Evolutionary conservation across 2,888 invertebrate genomes (phyloP), one percentile per base, ranked within the genome.

Genomic region (Drosophila kambysellisi): DNA sequence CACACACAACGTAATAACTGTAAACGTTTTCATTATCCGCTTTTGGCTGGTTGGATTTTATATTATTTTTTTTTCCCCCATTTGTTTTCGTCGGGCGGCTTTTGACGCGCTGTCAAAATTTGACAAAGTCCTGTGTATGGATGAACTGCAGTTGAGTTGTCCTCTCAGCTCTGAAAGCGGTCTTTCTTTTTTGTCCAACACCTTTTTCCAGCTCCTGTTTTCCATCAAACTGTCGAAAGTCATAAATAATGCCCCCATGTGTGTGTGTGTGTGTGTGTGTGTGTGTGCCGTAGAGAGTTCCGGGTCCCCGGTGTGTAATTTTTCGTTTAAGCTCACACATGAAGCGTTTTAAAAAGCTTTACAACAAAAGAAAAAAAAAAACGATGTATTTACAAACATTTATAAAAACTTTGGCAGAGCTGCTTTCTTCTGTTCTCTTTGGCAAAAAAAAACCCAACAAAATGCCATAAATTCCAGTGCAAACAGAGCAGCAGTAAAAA

Each of bases 211-310:
- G 41, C 46, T 56, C 37, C 37, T 43, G 61, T 58, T 39, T 51
- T 70, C 56, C 70, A 69, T 64, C 67, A 71, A 81, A 79, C 86
- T 82, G 83, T 75, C 83, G 71, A 84, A 74, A 76, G 76, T 71
- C 83, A 83, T 84, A 83, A 84, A 84, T 84, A 81, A 83, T 76
- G 25, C 66, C 32, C 57, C 20, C 35, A n/a, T n/a, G n/a, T n/a
- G n/a, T n/a, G n/a, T n/a, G n/a, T n/a, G n/a, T 43, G 59, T 56
- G 39, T 53, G 25, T 57, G 5, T 32, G 20, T 12, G 37, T 29
- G 4, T 29, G 29, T 50, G 29, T 30, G 12, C 29, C n/a, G 29
- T 17, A 9, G 39, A 48, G 50, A 25, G 58, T 43, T 53, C 17
- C 17, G 29, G 37, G 54, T 82, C 79, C 60, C 82, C 20, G 35